These are phyloP conservation scores for Struthio camelus DNA, from an alignment of 2,113 vertebrate genomes.

Conservation along the genomic window DNA sequence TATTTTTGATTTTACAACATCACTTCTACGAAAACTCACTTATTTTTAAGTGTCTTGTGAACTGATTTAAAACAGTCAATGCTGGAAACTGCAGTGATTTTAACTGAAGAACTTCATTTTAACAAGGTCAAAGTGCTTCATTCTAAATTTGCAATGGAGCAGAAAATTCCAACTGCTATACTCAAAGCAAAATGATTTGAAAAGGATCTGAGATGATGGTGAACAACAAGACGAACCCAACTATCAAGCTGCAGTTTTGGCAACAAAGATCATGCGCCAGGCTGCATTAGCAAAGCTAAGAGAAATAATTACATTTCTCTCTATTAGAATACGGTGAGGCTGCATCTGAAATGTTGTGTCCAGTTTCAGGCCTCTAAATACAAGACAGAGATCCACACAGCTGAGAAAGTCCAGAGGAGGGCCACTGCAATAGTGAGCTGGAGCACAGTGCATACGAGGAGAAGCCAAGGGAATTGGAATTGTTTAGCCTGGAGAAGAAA, in stretches of 20 bases:
- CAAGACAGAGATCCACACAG: not conserved
- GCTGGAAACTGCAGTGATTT: not conserved
- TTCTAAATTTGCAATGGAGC: not conserved
- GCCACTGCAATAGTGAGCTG: not conserved
- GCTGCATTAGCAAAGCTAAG: not conserved
- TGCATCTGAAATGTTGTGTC: not conserved
- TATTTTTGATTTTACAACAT: not conserved
- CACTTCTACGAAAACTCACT: not conserved
- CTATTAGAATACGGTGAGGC: not conserved
- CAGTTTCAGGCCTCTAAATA: not conserved
- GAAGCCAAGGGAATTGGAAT: not conserved
- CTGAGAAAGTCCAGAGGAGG: not conserved
- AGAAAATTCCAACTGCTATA: not conserved
- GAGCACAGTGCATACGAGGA: not conserved
- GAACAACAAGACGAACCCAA: not conserved
- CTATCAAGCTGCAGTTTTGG: not conserved
- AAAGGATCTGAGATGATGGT: not conserved
- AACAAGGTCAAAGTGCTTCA: not conserved
- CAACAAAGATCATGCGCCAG: rapidly evolving
- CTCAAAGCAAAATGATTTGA: not conserved
- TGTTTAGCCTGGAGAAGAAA: not conserved
- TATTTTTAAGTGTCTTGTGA: not conserved
- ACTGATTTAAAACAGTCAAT: not conserved
- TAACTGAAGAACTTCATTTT: not conserved
- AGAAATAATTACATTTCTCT: too few relatives aligned